phyloP scores from a whole-genome alignment of 2,888 invertebrate species.

The Cantharis flavilabris region DNA sequence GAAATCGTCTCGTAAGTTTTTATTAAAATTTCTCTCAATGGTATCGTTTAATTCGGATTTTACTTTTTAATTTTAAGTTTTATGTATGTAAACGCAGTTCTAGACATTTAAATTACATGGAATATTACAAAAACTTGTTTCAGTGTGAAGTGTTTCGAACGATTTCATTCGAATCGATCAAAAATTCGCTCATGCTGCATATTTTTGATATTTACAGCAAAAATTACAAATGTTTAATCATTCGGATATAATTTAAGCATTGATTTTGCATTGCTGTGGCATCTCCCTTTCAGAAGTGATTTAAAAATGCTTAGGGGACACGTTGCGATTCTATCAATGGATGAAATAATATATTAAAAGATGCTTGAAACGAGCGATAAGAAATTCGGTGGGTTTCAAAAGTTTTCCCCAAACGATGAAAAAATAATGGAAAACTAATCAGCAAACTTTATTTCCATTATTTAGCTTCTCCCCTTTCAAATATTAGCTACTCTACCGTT shows the following conservation, averaged over 20 bases:
- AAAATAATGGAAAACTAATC: neutral
- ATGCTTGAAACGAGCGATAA: neutral
- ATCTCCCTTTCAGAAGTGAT: neutral
- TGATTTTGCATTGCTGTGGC: neutral
- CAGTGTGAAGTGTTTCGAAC: neutral
- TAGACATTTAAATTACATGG: neutral
- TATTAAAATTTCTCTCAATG: constrained; percentile 4
- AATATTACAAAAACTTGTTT: neutral
- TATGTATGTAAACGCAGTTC: neutral
- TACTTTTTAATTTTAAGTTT: neutral
- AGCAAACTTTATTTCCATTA: neutral
- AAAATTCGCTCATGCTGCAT: neutral
- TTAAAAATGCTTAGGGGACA: neutral
- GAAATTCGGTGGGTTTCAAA: neutral
- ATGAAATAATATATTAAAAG: neutral
- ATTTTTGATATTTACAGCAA: neutral
- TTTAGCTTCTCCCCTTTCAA: neutral
- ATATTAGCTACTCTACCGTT: neutral
- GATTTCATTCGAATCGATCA: neutral
- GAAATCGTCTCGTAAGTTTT: neutral
- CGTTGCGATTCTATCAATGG: neutral
- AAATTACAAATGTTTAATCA: neutral
- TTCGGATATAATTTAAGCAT: neutral
- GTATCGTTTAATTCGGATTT: constrained; percentile 3
- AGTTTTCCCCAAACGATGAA: neutral